phyloP scores from a whole-genome alignment of 2,113 vertebrate genomes.

The Sialia sialis region DNA sequence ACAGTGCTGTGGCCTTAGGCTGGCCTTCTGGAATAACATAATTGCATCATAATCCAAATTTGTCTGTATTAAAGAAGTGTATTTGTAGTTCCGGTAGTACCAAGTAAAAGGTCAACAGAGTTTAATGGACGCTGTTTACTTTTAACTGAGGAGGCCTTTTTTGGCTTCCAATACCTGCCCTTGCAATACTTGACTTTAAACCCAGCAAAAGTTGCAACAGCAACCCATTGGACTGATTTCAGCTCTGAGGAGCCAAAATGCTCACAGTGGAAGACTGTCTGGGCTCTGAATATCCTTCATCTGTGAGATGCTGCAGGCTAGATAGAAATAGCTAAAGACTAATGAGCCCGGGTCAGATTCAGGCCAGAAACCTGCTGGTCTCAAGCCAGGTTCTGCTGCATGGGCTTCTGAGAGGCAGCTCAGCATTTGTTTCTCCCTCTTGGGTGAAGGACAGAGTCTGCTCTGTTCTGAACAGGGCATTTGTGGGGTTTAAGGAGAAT shows the following conservation, averaged over 20 bases:
- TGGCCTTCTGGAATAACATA: background rate
- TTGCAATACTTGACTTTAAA: slow-evolving; percentile 32
- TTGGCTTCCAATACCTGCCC: background rate
- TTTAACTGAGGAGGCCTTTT: background rate
- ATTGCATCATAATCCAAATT: background rate
- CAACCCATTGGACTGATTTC: background rate
- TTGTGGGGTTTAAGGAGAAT: background rate
- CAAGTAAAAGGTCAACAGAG: background rate
- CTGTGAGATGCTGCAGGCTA: slow-evolving; percentile 33
- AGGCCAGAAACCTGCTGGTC: slow-evolving; percentile 32
- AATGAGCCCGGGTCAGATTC: slow-evolving; percentile 38
- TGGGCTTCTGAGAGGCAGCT: background rate
- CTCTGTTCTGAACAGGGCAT: background rate
- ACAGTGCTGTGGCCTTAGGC: background rate
- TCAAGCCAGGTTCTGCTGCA: slow-evolving; percentile 4
- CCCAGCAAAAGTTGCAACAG: background rate
- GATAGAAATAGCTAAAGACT: slow-evolving; percentile 49
- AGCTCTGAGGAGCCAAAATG: background rate
- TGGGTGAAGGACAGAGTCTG: background rate
- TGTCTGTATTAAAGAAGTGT: background rate
- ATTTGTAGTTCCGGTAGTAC: background rate
- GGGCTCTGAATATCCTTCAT: slow-evolving; percentile 23
- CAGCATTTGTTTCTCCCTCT: background rate
- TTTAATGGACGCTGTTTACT: background rate
- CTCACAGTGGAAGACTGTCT: background rate